phyloP scores from a whole-genome alignment of 2,113 vertebrate genomes.

The Rhinopomastus cyanomelas region DNA sequence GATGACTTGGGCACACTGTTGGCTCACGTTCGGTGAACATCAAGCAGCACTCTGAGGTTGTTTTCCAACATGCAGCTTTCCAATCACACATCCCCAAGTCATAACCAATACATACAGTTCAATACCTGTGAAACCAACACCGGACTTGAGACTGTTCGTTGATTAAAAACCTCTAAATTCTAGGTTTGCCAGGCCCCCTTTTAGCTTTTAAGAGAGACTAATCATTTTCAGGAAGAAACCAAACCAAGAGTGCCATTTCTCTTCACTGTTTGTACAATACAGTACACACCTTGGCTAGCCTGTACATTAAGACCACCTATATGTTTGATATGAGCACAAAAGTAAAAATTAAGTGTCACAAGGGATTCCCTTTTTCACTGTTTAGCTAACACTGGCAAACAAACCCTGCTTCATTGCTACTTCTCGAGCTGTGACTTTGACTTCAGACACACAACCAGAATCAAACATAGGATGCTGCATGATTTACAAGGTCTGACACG shows the following conservation, averaged over 20 bases:
- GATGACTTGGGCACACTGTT: no score
- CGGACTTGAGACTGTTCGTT: neutral
- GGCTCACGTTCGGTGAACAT: no score
- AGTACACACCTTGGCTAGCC: neutral
- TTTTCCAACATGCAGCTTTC: no score
- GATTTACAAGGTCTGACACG: no score
- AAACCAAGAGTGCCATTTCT: no score
- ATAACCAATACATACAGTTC: neutral
- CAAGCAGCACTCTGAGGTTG: no score
- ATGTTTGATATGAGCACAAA: conserved; percentile 2
- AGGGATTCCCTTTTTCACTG: neutral
- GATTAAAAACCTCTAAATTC: neutral
- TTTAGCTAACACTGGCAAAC: neutral
- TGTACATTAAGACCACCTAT: neutral
- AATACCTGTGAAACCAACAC: rapidly evolving
- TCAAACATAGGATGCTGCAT: neutral
- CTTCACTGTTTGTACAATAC: neutral
- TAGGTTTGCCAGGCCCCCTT: neutral
- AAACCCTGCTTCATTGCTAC: neutral
- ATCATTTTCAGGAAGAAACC: neutral
- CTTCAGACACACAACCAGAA: neutral
- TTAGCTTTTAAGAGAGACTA: neutral
- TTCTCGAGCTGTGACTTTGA: neutral
- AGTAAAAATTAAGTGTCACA: neutral
- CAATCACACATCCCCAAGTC: no score